Evolutionary conservation across 2,113 vertebrate species (phyloP).

Genomic region (human): GRCh38 chr2:225673501-225674000

Average conservation of each 20-base stretch:
- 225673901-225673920: background rate
- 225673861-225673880: background rate
- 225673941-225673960: background rate
- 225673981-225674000: background rate
- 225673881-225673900: background rate
- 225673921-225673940: background rate
- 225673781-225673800: background rate
- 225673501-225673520: background rate
- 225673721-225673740: background rate
- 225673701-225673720: background rate
- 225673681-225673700: background rate
- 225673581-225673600: background rate
- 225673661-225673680: background rate
- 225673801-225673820: fast-evolving
- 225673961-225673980: background rate
- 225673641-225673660: background rate
- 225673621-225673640: background rate
- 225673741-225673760: background rate
- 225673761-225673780: background rate
- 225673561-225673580: background rate
- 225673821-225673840: background rate
- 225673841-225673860: background rate
- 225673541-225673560: background rate
- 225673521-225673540: background rate
- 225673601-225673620: background rate